phyloP scores from a whole-genome alignment of 2,113 vertebrate genomes.

The Stictonetta naevosa region DNA sequence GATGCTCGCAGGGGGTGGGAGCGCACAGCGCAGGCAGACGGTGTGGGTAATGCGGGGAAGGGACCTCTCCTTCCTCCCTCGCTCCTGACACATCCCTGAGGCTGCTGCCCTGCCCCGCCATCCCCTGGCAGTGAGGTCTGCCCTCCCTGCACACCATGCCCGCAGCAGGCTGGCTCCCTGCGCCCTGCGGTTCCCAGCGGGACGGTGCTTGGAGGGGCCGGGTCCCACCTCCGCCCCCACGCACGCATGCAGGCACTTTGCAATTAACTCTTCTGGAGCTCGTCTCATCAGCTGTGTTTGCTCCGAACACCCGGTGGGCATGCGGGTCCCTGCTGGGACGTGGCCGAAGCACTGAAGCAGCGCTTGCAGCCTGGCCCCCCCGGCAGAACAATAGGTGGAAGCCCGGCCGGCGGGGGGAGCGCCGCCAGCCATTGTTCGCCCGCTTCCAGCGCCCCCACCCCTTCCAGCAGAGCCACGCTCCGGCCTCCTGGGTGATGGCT shows the following conservation, averaged over 20 bases:
- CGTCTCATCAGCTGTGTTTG: not conserved
- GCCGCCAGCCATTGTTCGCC: constrained; percentile 21
- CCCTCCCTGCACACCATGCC: accelerated
- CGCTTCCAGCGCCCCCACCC: not conserved
- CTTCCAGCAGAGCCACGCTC: not conserved
- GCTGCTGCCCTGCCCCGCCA: not conserved
- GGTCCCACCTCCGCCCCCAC: not conserved
- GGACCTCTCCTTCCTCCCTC: not conserved
- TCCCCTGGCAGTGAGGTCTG: not conserved
- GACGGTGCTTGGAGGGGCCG: not conserved
- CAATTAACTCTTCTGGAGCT: not conserved
- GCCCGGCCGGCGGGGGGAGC: not conserved
- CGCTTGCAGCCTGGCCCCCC: not conserved
- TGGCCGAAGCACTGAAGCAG: not conserved
- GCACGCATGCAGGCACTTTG: accelerated
- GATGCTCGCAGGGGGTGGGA: not conserved
- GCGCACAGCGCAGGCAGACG: not conserved
- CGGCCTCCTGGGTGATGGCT: not conserved
- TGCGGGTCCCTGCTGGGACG: accelerated
- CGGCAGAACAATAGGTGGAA: constrained; percentile 77
- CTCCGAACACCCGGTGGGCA: accelerated
- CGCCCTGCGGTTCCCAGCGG: not conserved
- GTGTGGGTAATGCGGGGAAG: accelerated
- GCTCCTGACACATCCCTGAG: accelerated
- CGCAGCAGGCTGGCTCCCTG: too few relatives aligned